A percentile compares a stretch with the other conserved stretches of the same genome.
Evolutionary conservation across 2,113 vertebrate species (phyloP).

Genomic region (Chionomys nivalis): DNA sequence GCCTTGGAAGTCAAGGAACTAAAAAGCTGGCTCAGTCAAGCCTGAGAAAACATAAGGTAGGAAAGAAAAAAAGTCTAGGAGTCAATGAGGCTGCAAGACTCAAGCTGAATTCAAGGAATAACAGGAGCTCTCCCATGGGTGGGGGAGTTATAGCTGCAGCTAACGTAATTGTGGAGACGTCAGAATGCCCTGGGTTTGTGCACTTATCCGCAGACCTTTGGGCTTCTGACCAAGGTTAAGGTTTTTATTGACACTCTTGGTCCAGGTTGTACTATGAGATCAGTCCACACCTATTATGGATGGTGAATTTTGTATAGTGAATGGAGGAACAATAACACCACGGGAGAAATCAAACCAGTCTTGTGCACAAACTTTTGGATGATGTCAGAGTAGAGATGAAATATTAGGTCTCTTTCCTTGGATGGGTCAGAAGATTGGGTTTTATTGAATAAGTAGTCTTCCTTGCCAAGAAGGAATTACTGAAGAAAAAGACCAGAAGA

Average conservation of each 20-base stretch:
- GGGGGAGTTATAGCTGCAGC: not conserved
- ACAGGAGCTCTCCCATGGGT: not conserved
- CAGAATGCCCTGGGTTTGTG: not conserved
- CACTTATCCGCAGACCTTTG: not conserved
- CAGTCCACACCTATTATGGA: not conserved
- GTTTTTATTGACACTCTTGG: not conserved
- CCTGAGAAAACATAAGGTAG: conserved; percentile 56
- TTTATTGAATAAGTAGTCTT: not conserved
- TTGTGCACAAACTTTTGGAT: not conserved
- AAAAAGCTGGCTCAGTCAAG: conserved; percentile 50
- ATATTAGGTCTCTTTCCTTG: not conserved
- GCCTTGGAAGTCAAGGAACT: conserved; percentile 2
- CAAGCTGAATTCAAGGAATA: conserved; percentile 33
- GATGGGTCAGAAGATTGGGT: not conserved
- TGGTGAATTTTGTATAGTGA: too few relatives aligned
- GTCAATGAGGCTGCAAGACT: conserved; percentile 38
- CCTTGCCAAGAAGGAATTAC: not conserved
- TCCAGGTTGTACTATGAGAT: not conserved
- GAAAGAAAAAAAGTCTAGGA: conserved; percentile 30
- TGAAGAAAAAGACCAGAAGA: not conserved
- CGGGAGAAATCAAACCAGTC: not conserved
- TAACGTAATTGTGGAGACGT: not conserved
- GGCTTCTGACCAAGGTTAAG: not conserved
- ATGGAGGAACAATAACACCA: not conserved
- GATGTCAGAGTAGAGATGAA: not conserved